Evolutionary conservation across 2,797 vertebrate species (phyloP), one percentile per base, ranked within the genome.

Genomic region (Phoebastria nigripes): DNA sequence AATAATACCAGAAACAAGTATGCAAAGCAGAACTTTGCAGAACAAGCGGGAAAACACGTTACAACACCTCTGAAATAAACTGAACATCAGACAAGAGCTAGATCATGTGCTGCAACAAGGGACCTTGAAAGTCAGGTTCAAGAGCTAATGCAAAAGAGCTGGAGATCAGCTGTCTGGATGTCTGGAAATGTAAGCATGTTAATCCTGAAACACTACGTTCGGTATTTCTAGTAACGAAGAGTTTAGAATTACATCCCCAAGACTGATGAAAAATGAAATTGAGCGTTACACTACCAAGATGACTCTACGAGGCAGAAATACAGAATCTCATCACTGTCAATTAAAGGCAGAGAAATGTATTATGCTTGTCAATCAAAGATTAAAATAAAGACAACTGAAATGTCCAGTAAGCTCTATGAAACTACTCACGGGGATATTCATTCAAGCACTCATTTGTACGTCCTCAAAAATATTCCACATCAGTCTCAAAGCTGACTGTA

Each of bases 11-110:
- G 91, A 72, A 96, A 78, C 18, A 17, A 93, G 82, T 87, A 90
- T 93, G 96, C 94, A 96, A 97, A 97, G 89, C 92, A 96, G 85
- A 97, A 96, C 79, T 97, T 97, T 97, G 95, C 95, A 96, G 93
- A 96, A 95, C 95, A 94, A 97, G 87, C 18, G 22, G 95, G 92
- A 89, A 96, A 97, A 95, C 69, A 95, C 56, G 2, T 96, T 92
- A 92, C 78, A 87, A 5, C 84, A 88, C 71, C 87, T 87, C 87
- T 83, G 58, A 97, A 97, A 96, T 81, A 92, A 92, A 82, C 90
- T 88, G 94, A 96, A 66, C 83, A 89, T 79, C 95, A 97, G 82
- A 90, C 88, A 97, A 97, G 96, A 97, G 92, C 84, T 90, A 97
- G 89, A 92, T 96, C 69, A 82, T 56, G 80, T 67, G 77, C 90